A percentile compares a stretch with the other conserved stretches of the same genome.
Evolutionary conservation across 2,113 vertebrate genomes (phyloP).

Genomic region (Aramus guarauna): DNA sequence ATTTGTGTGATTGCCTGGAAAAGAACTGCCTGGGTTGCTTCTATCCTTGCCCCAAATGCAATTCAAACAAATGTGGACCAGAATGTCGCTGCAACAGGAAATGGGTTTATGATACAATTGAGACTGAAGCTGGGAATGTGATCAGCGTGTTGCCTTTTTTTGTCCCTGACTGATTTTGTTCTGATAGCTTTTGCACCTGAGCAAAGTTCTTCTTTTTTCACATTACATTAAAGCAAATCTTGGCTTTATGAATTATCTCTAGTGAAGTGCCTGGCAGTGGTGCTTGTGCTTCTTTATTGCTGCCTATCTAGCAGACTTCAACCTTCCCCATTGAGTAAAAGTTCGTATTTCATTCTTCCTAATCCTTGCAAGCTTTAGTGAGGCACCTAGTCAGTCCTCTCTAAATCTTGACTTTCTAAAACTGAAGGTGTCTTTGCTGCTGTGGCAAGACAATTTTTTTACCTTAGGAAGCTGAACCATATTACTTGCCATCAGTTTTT

Average conservation of each 20-base stretch:
- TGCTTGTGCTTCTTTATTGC: neutral
- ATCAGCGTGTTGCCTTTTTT: conserved; percentile 61
- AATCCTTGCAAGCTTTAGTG: neutral
- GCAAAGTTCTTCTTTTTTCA: neutral
- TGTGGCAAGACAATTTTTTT: neutral
- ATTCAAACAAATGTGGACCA: conserved; percentile 76
- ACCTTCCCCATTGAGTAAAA: neutral
- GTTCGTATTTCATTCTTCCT: neutral
- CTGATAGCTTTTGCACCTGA: neutral
- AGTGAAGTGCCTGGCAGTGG: neutral
- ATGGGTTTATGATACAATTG: conserved; percentile 74
- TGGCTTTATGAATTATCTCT: neutral
- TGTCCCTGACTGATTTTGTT: conserved; percentile 44
- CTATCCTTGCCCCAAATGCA: conserved; percentile 78
- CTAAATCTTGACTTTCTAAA: neutral
- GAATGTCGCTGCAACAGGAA: conserved; percentile 74
- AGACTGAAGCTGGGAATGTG: conserved; percentile 66
- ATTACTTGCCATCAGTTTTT: neutral
- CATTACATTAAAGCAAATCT: neutral
- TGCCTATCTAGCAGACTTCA: neutral
- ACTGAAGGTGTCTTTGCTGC: neutral
- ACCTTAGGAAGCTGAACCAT: neutral
- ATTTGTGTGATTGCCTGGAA: conserved; percentile 81
- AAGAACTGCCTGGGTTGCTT: conserved; percentile 77
- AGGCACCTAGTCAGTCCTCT: neutral